Conservation (phyloP, 2,113 vertebrate species). For the Oncorhynchus mykiss region DNA sequence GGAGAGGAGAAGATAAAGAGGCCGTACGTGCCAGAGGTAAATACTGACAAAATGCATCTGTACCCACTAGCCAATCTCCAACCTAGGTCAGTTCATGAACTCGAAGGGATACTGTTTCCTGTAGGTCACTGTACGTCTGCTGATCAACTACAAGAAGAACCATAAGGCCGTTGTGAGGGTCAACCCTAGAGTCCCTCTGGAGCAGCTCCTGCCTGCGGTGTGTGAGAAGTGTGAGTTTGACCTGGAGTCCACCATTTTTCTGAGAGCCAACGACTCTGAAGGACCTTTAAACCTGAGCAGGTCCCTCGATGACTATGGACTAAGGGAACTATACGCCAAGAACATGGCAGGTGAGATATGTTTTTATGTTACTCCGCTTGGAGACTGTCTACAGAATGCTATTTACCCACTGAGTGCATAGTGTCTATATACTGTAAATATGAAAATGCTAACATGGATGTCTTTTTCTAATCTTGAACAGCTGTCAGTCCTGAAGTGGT, state of each 20-base stretch:
- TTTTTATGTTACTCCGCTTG: neutral
- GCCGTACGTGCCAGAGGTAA: constrained; percentile 88
- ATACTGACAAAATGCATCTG: neutral
- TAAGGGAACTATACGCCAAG: constrained; percentile 90
- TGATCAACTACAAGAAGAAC: constrained; percentile 92
- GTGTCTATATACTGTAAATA: neutral
- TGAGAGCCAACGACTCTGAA: constrained; percentile 78
- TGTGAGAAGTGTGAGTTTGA: constrained; percentile 92
- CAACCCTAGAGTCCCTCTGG: constrained; percentile 81
- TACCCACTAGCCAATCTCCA: neutral
- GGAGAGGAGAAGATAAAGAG: constrained; percentile 79
- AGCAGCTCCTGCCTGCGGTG: constrained; percentile 77
- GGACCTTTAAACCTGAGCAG: constrained; percentile 82
- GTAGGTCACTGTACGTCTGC: constrained; percentile 88
- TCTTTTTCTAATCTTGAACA: constrained; percentile 29
- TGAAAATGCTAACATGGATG: neutral
- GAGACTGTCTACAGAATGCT: neutral
- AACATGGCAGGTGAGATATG: constrained; percentile 71
- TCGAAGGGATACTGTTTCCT: constrained; percentile 25
- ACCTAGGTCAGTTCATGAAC: too few relatives aligned
- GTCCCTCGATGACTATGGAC: constrained; percentile 85
- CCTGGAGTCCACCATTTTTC: constrained; percentile 75
- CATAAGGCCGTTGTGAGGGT: constrained; percentile 91
- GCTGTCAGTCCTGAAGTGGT: constrained; percentile 27
- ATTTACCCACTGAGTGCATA: neutral